phyloP scores from a whole-genome alignment of 2,888 invertebrate species.

The Pherbina coryleti region DNA sequence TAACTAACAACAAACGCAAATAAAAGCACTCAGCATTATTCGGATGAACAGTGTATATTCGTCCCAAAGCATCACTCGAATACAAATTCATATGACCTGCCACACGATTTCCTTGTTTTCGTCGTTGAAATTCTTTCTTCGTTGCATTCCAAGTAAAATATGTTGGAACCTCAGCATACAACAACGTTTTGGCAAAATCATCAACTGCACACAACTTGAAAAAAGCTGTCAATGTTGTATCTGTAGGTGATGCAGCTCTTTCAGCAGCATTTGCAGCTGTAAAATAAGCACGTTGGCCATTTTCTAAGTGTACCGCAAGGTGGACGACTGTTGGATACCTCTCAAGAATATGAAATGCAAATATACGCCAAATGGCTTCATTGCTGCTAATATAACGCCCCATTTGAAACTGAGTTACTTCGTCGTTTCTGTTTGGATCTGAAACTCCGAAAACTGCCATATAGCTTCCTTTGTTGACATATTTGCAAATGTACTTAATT shows the following conservation, averaged over 20 bases:
- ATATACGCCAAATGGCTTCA: slow-evolving; percentile 50
- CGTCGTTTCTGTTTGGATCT: too few relatives aligned
- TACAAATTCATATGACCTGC: slow-evolving; percentile 52
- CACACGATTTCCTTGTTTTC: slow-evolving; percentile 54
- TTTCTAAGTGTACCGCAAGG: slow-evolving; percentile 51
- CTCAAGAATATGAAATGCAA: slow-evolving; percentile 49
- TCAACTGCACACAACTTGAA: slow-evolving; percentile 35
- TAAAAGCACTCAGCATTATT: slow-evolving; percentile 49
- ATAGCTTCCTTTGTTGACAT: too few relatives aligned
- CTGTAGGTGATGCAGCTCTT: slow-evolving; percentile 27
- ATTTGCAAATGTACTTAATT: too few relatives aligned
- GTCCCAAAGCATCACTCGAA: slow-evolving; percentile 52
- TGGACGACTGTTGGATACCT: slow-evolving; percentile 46
- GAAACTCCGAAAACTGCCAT: too few relatives aligned
- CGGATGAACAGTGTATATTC: slow-evolving; percentile 50
- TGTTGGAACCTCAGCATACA: slow-evolving; percentile 60
- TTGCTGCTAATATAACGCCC: slow-evolving; percentile 55
- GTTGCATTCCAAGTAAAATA: slow-evolving; percentile 53
- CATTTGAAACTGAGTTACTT: too few relatives aligned
- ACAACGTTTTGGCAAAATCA: slow-evolving; percentile 56
- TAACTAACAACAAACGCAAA: slow-evolving; percentile 59
- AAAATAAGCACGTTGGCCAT: slow-evolving; percentile 59
- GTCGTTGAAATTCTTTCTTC: slow-evolving; percentile 58
- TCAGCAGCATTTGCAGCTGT: slow-evolving; percentile 50
- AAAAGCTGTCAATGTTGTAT: slow-evolving; percentile 36